A percentile compares a stretch with the other conserved stretches of the same genome.
phyloP scores from a whole-genome alignment of 1,140 invertebrate genomes.

The Heterodera carotae region DNA sequence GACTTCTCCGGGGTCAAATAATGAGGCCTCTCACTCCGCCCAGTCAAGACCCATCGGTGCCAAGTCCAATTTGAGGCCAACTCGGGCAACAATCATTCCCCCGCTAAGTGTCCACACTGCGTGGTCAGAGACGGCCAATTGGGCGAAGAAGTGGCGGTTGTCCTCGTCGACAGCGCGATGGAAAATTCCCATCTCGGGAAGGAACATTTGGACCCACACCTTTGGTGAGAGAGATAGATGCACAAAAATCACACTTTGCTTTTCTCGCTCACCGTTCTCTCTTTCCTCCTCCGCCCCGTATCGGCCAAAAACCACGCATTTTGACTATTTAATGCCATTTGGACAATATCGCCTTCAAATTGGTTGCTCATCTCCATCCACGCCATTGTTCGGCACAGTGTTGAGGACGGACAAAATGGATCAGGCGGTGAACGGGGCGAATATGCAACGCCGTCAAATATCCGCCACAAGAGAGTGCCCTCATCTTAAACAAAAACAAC shows the following conservation, averaged over 20 bases:
- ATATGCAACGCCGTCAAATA: conserved; percentile 39
- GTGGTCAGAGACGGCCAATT: conserved; percentile 47
- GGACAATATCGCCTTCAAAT: conserved; percentile 38
- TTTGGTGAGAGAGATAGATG: conserved; percentile 20
- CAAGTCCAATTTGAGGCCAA: conserved; percentile 48
- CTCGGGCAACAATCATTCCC: conserved; percentile 46
- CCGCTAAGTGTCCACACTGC: conserved; percentile 45
- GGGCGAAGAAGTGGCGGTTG: conserved; percentile 32
- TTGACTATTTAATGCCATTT: conserved; percentile 32
- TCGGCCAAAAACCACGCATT: conserved; percentile 53
- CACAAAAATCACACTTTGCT: background rate
- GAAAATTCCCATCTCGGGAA: conserved; percentile 56
- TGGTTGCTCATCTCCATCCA: conserved; percentile 48
- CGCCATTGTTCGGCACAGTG: conserved; percentile 14
- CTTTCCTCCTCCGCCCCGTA: conserved; percentile 23
- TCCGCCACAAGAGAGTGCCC: conserved; percentile 44
- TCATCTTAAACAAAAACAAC: conserved; percentile 32
- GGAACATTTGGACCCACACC: conserved; percentile 53
- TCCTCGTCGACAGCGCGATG: conserved; percentile 38
- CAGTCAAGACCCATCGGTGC: conserved; percentile 56
- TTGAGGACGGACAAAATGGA: conserved; percentile 20
- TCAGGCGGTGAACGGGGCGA: conserved; percentile 36
- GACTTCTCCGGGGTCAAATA: no score
- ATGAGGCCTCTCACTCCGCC: conserved; percentile 33
- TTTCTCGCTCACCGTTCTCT: conserved; percentile 14